Evolutionary conservation across 1,140 invertebrate species (phyloP).

Genomic region (Brevipalpus yothersi): DNA sequence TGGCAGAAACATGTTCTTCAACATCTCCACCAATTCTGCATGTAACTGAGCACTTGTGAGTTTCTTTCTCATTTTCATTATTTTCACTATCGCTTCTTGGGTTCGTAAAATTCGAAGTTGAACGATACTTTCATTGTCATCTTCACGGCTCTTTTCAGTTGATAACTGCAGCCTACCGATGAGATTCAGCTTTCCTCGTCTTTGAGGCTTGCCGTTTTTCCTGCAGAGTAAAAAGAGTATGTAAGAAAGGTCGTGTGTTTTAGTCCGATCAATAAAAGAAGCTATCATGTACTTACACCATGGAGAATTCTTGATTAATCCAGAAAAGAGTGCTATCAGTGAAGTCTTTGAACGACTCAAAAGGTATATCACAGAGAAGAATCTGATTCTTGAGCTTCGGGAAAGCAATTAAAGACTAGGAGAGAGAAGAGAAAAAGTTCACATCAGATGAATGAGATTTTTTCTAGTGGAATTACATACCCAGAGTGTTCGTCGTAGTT

Average conservation of each 20-base stretch:
- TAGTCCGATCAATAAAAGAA: neutral
- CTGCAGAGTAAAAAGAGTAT: constrained; percentile 20
- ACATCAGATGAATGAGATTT: neutral
- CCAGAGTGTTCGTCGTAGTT: constrained; percentile 86
- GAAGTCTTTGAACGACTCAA: constrained; percentile 74
- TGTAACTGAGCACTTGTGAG: constrained; percentile 82
- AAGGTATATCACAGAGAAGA: constrained; percentile 46
- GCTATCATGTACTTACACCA: constrained; percentile 30
- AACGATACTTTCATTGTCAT: constrained; percentile 91
- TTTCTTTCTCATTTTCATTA: constrained; percentile 87
- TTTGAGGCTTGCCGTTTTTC: constrained; percentile 82
- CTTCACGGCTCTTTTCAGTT: constrained; percentile 80
- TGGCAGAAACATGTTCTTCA: constrained; percentile 97
- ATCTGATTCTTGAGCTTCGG: constrained; percentile 85
- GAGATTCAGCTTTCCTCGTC: constrained; percentile 77
- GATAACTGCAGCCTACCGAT: constrained; percentile 79
- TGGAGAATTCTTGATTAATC: constrained; percentile 87
- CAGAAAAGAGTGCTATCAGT: constrained; percentile 74
- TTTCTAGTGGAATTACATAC: constrained; percentile 19
- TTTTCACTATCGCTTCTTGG: constrained; percentile 94
- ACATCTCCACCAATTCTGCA: constrained; percentile 83
- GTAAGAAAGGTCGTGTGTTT: neutral
- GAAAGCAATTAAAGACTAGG: constrained; percentile 67
- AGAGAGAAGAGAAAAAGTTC: constrained; percentile 14
- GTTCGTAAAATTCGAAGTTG: constrained; percentile 73